These are phyloP conservation scores for Ctenomys sociabilis DNA, from an alignment of 2,113 vertebrate species.

Conservation along the genomic window DNA sequence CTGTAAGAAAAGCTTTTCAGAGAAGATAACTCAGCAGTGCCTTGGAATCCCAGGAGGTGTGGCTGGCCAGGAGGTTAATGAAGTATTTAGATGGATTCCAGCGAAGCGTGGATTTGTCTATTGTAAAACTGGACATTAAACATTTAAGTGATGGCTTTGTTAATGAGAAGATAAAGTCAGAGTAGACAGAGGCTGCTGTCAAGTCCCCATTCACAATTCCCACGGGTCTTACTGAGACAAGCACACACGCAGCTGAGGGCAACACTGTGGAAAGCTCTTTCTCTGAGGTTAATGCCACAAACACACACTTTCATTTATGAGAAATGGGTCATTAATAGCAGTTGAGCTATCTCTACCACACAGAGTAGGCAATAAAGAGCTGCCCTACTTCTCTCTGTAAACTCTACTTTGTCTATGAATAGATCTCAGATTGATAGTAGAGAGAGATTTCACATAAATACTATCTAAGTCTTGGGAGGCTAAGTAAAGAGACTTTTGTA, in stretches of 20 bases:
- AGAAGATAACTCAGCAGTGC: constrained; percentile 41
- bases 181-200: constrained; percentile 47
- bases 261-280: background rate
- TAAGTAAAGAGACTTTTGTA: background rate
- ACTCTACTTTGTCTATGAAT: background rate
- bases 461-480: background rate
- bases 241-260: background rate
- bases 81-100: constrained; percentile 63
- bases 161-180: constrained; percentile 52
- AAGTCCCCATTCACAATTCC: constrained; percentile 13
- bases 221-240: background rate
- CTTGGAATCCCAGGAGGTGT: constrained; percentile 10
- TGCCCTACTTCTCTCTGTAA: background rate
- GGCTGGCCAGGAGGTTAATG: constrained; percentile 21
- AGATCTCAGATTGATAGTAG: background rate
- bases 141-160: constrained; percentile 59
- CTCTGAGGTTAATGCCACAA: constrained; percentile 23
- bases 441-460: background rate
- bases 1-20: constrained; percentile 69
- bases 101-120: constrained; percentile 43
- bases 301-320: background rate
- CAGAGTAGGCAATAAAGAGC: background rate
- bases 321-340: constrained; percentile 12
- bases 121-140: constrained; percentile 62
- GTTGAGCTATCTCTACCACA: background rate